Evolutionary conservation across 2,888 invertebrate species (phyloP).

Genomic region (Metalampra italica): DNA sequence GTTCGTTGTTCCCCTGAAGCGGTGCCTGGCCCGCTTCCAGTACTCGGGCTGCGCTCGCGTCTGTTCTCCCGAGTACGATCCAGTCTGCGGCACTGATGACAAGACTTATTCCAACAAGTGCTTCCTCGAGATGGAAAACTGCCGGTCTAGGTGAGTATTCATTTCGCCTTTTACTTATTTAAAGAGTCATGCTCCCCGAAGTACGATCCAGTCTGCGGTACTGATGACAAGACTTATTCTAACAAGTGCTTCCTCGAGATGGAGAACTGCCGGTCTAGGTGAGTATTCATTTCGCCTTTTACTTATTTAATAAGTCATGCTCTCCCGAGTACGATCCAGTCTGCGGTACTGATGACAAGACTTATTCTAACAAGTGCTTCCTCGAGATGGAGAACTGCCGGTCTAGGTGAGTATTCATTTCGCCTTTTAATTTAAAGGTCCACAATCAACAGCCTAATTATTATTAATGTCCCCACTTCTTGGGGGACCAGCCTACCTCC

Average conservation of each 20-base stretch:
- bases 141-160: slow-evolving; percentile 83
- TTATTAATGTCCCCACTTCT: too few relatives aligned
- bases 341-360: slow-evolving; percentile 94
- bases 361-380: slow-evolving; percentile 96
- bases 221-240: slow-evolving; percentile 94
- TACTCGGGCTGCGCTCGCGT: slow-evolving; percentile 93
- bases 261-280: slow-evolving; percentile 92
- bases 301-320: too few relatives aligned
- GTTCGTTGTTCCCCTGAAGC: slow-evolving; percentile 92
- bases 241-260: slow-evolving; percentile 95
- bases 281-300: too few relatives aligned
- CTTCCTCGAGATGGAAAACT: slow-evolving; percentile 94
- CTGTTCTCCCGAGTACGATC: slow-evolving; percentile 91
- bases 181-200: slow-evolving; percentile 92
- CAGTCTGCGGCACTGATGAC: slow-evolving; percentile 94
- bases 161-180: too few relatives aligned
- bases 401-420: slow-evolving; percentile 78
- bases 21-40: slow-evolving; percentile 90
- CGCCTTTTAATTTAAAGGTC: too few relatives aligned
- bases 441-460: too few relatives aligned
- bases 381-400: slow-evolving; percentile 94
- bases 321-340: slow-evolving; percentile 93
- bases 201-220: slow-evolving; percentile 95
- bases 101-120: slow-evolving; percentile 97
- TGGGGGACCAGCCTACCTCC: too few relatives aligned